Conservation (phyloP, 2,888 invertebrate genomes). For the Abrostola triplasia region DNA sequence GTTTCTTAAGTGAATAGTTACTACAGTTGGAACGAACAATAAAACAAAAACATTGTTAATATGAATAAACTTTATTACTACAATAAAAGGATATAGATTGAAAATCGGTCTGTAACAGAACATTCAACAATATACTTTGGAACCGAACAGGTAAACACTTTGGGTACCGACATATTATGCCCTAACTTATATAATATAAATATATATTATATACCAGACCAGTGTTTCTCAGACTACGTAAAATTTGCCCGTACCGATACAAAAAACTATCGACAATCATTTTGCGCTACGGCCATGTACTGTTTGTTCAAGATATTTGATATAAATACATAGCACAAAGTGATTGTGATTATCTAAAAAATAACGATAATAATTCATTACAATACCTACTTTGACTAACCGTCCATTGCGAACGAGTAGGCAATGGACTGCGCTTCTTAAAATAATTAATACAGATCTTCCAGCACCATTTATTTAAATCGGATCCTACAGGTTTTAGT, state of each 20-base stretch:
- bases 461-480: conserved; percentile 80
- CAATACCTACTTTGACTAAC: conserved; percentile 71
- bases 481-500: conserved; percentile 64
- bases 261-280: conserved; percentile 58
- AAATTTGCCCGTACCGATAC: conserved; percentile 44
- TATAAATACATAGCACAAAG: conserved; percentile 62
- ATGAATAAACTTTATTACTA: conserved; percentile 88
- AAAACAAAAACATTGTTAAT: conserved; percentile 69
- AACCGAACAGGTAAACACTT: conserved; percentile 83
- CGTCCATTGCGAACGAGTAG: conserved; percentile 60
- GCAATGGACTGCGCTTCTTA: conserved; percentile 65
- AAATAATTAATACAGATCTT: conserved; percentile 82
- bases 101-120: conserved; percentile 83
- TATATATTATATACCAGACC: conserved; percentile 66
- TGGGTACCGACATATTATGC: conserved; percentile 85
- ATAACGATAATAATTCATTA: conserved; percentile 64
- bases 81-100: conserved; percentile 85
- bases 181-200: conserved; percentile 69
- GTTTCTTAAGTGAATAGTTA: too few species aligned
- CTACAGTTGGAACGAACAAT: conserved; percentile 14
- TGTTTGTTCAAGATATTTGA: conserved; percentile 52
- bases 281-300: conserved; percentile 60
- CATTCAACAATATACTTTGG: conserved; percentile 87
- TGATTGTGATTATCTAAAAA: conserved; percentile 66
- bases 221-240: conserved; percentile 84